Evolutionary conservation across 2,888 invertebrate species (phyloP).

Genomic region (Trichopoda pennipes): DNA sequence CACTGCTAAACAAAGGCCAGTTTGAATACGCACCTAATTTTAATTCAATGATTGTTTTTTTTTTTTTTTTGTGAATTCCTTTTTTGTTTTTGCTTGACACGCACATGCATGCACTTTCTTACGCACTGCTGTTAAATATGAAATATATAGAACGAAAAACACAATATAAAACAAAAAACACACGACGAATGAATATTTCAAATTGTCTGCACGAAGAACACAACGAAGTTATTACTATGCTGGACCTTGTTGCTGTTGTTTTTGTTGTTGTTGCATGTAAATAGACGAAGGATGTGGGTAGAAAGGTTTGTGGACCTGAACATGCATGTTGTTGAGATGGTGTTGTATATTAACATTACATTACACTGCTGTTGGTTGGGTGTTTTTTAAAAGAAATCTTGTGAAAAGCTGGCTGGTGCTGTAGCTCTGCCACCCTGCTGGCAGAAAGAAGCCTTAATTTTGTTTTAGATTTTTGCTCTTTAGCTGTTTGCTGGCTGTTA

Average conservation of each 20-base stretch:
- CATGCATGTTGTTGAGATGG: neutral
- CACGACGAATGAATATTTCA: conserved; percentile 15
- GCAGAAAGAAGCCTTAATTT: conserved; percentile 27
- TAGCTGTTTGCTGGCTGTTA: neutral
- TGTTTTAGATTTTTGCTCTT: neutral
- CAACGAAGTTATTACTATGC: conserved; percentile 45
- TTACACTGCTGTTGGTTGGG: conserved; percentile 2
- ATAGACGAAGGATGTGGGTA: conserved; percentile 50
- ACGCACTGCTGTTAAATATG: neutral
- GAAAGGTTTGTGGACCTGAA: neutral
- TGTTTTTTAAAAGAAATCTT: neutral
- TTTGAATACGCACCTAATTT: conserved; percentile 33
- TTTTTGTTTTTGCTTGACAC: neutral
- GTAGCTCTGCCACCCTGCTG: conserved; percentile 33
- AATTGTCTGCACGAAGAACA: conserved; percentile 41
- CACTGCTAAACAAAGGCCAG: conserved; percentile 42
- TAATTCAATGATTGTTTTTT: conserved; percentile 13
- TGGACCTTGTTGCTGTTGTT: conserved; percentile 13
- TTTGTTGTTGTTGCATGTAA: conserved; percentile 15
- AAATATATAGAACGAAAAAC: conserved; percentile 26
- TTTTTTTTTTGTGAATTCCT: neutral
- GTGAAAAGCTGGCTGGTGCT: neutral
- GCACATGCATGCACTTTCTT: neutral
- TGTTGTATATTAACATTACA: neutral
- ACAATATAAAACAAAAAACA: neutral